Base-by-base conservation (phyloP, 2,113 vertebrate genomes). In the Tychaedon coryphoeus region DNA sequence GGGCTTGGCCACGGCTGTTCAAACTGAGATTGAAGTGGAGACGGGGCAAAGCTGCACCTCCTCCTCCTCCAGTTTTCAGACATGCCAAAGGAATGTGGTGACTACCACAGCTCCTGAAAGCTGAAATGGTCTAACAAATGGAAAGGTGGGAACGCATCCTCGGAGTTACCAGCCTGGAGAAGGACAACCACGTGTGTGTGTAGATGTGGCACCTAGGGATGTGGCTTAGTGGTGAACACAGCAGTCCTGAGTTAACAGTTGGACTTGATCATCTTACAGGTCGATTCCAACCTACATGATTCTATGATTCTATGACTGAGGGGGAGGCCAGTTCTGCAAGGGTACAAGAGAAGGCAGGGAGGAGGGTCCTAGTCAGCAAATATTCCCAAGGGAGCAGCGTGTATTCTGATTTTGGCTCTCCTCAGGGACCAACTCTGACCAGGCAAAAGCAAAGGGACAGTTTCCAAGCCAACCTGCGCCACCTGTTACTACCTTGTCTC, bases 301-400 rank as follows among this genome's bases (percentile, higher is more conserved):
- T 42, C 40, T 11, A 23, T 9, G 20, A 54, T 48, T 12, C 24
- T 54, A 6, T 6, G 2, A 53, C 20, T 7, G n/a, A 50, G 8
- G 14, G 43, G 71, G 56, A 77, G 36, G 18, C 7, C 42, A 83
- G 51, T 8, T 65, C 62, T 72, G 38, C 31, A 61, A 62, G 9
- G 24, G 10, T 0, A 0, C 3, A 9, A n/a, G 19, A 8, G 70
- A 45, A 76, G 4, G 9, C 0, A 0, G 5, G 14, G 19, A 84
- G 31, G 28, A 82, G n/a, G 28, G 57, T 26, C 22, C 13, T 77
- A 78, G n/a, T 5, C 31, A 58, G 53, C 12, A 36, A 48, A 69
- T 0, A 4, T n/a, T 88, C 51, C 31, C 50, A 38, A 50, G 26
- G 34, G 10, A 57, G 33, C 8, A 45, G 53, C n/a, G 43, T 0